A percentile compares a stretch with the other conserved stretches of the same genome.
phyloP scores from a whole-genome alignment of 2,113 vertebrate genomes.

The Lycocorax pyrrhopterus region DNA sequence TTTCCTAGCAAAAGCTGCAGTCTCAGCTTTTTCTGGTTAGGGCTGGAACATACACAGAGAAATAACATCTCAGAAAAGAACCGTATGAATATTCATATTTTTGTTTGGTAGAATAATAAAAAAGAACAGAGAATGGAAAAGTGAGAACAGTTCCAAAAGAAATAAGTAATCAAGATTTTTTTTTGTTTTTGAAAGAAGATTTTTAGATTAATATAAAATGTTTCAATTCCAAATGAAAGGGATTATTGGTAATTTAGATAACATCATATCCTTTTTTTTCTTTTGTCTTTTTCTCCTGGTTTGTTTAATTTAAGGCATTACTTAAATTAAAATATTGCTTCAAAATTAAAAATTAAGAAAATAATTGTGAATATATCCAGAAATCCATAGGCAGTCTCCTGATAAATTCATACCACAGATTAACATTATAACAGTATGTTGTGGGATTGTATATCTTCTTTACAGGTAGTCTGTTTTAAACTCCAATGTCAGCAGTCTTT shows the following conservation, averaged over 20 bases:
- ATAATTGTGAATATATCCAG: neutral
- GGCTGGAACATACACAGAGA: neutral
- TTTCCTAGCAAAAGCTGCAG: neutral
- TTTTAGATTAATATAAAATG: neutral
- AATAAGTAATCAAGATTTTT: neutral
- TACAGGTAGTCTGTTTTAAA: neutral
- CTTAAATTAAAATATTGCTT: neutral
- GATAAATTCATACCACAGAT: neutral
- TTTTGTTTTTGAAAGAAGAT: neutral
- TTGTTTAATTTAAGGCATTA: neutral
- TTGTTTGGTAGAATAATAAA: neutral
- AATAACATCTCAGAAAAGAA: neutral
- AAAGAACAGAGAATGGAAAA: neutral
- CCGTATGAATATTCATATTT: neutral
- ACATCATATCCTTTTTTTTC: neutral
- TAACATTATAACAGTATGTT: neutral
- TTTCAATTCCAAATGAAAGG: neutral
- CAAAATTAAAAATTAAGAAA: neutral
- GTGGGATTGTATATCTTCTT: neutral
- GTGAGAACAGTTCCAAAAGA: neutral
- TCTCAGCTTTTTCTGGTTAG: neutral
- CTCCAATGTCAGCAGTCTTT: neutral
- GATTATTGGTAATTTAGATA: neutral
- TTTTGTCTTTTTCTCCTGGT: neutral
- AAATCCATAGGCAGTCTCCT: neutral